A percentile compares a stretch with the other conserved stretches of the same genome.
These are phyloP conservation scores for Hemaris fuciformis DNA, from an alignment of 2,888 invertebrate genomes.

Conservation along the genomic window DNA sequence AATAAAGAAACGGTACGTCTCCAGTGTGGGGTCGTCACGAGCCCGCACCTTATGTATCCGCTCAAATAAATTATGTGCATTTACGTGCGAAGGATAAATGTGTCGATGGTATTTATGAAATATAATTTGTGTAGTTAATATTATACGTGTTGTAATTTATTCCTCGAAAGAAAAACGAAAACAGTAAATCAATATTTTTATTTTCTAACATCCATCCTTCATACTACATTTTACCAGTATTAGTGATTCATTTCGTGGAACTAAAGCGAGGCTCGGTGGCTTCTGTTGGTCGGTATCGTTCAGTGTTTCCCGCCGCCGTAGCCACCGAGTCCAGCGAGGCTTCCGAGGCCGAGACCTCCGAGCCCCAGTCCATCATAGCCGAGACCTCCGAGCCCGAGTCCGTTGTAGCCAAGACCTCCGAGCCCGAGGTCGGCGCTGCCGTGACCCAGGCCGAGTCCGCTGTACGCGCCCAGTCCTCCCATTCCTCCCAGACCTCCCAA, in stretches of 20 bases:
- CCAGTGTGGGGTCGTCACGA: background rate
- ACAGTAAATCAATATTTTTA: background rate
- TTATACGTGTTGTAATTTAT: slow-evolving; percentile 25
- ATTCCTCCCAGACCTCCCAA: too few species aligned
- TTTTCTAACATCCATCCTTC: slow-evolving; percentile 19
- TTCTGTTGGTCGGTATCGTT: background rate
- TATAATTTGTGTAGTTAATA: slow-evolving; percentile 57
- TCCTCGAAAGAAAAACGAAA: background rate
- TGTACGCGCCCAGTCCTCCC: slow-evolving; percentile 26
- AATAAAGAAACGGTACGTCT: slow-evolving; percentile 3
- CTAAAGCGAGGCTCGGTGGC: background rate
- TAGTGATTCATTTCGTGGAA: background rate
- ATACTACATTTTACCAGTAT: slow-evolving; percentile 6
- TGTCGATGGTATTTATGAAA: slow-evolving; percentile 50
- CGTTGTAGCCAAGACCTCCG: background rate
- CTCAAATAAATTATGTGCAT: slow-evolving; percentile 60
- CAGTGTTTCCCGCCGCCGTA: background rate
- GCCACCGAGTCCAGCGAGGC: background rate
- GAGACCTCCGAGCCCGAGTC: slow-evolving; percentile 4
- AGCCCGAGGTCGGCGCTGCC: slow-evolving; percentile 19
- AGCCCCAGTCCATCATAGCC: background rate
- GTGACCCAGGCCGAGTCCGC: slow-evolving; percentile 20
- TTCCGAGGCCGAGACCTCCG: background rate
- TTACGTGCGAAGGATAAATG: slow-evolving; percentile 47
- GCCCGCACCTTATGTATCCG: slow-evolving; percentile 34